Percentiles rank a stretch among this genome's conserved stretches.
Evolutionary conservation across 2,113 vertebrate genomes (phyloP).

Genomic region (Saccopteryx leptura): DNA sequence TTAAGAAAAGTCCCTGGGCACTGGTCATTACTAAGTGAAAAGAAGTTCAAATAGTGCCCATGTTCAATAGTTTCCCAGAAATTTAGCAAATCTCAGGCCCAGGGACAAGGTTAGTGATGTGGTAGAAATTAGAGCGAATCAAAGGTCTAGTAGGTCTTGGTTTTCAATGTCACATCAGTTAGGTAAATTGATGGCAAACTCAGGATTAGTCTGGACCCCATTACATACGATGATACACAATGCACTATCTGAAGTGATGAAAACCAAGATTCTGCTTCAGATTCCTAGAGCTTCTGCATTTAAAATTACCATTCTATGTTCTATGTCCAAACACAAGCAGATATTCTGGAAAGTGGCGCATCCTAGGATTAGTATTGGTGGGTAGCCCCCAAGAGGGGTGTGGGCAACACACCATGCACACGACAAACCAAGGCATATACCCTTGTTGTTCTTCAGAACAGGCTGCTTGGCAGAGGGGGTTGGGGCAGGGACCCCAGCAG

Average conservation of each 20-base stretch:
- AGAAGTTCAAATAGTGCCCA: constrained; percentile 17
- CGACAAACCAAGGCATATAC: constrained; percentile 91
- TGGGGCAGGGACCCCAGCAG: constrained; percentile 82
- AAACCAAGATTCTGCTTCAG: constrained; percentile 77
- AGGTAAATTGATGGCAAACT: constrained; percentile 21
- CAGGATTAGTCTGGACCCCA: constrained; percentile 26
- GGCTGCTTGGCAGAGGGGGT: constrained; percentile 90
- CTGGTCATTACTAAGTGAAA: constrained; percentile 71
- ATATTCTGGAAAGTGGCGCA: constrained; percentile 50
- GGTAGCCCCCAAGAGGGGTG: constrained; percentile 81
- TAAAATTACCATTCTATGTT: constrained; percentile 67
- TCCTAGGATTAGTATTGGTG: constrained; percentile 88
- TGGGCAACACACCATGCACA: constrained; percentile 91
- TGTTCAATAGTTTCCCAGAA: background rate
- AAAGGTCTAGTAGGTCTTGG: constrained; percentile 70
- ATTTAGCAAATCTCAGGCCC: constrained; percentile 80
- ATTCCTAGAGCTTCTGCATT: constrained; percentile 62
- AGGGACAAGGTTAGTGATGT: constrained; percentile 83
- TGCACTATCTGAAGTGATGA: constrained; percentile 68
- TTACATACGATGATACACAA: constrained; percentile 13
- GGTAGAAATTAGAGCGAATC: constrained; percentile 67
- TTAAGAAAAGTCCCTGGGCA: constrained; percentile 73
- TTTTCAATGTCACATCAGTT: constrained; percentile 78
- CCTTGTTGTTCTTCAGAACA: constrained; percentile 96
- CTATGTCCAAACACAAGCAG: constrained; percentile 78